Base-by-base conservation (phyloP, 2,888 invertebrate species). In the Eupithecia pulchellata region DNA sequence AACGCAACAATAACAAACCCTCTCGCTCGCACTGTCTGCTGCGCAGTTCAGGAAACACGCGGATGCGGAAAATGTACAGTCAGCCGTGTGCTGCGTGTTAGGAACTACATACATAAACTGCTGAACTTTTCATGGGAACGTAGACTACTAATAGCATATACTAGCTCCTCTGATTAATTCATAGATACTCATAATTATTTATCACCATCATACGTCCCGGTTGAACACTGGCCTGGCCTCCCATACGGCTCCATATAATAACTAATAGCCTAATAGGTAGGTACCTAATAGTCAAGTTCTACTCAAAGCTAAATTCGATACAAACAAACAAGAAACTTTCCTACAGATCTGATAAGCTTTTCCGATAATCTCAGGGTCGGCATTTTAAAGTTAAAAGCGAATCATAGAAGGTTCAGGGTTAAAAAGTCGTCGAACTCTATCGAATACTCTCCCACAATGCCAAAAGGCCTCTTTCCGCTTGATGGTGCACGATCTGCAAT, bases 1-100 rank as follows among this genome's bases (percentile, higher is more conserved):
- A 88, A 47, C 76, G 82, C 86, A 90, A 91, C 82, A 93, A 94
- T 86, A 94, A 94, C 93, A 94, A 94, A 90, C 81, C 74, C 62
- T 89, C 89, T 85, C 89, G 76, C 83, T 92, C 89, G 81, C 87
- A 79, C 90, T 69, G 88, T 89, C 89, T 90, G 89, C 89, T 91
- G 91, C 92, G 93, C 86, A 92, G 89, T 90, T 91, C 89, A 91
- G 91, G 89, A 91, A 90, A 82, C 84, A 82, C 80, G 84, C 82
- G 88, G 89, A 89, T 90, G 61, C 61, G 61, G 61, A 89, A 88
- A 87, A 79, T 27, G 36, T 61, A 61, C 61, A 61, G 61, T 61
- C 61, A 61, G 61, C 61, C 32, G 61, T 13, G 61, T 32, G 25
- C 13, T n/a, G 61, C 61, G 25, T 61, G 61, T 32, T 13, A 20